Evolutionary conservation across 2,888 invertebrate genomes (phyloP), one percentile per base, ranked within the genome.

Genomic region (Dasysyrphus tricinctus): DNA sequence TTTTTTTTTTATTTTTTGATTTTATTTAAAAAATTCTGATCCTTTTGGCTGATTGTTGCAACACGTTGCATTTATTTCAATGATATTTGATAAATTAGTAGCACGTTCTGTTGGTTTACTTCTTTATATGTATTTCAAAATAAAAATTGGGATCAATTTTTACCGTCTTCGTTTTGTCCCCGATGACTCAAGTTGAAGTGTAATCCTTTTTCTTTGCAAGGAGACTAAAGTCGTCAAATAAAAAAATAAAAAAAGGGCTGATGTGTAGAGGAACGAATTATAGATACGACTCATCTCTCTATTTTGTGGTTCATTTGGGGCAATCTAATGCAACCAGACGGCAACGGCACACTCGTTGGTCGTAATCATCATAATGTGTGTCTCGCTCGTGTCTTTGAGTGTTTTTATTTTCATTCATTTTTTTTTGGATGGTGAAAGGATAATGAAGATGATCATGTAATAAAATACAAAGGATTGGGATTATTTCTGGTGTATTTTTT

Each of bases 21-120:
- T 86, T 77, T 81, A 78, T n/a, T 44, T 86, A 70, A 74, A 76
- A 47, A 4, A n/a, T 51, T 47, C 32, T 19, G 37, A 89, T 89
- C 88, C 82, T 75, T 65, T 63, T 70, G 69, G 63, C 54, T 79
- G 81, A 86, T 89, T 89, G 89, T 89, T 88, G 82, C 86, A 88
- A 85, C 89, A 89, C 88, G 86, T 86, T 86, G 86, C 69, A 75
- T 32, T 34, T n/a, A 24, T n/a, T 12, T 61, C 47, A 74, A 11
- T 32, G 11, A 37, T 37, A 37, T 6, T 51, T 75, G 75, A 80
- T 16, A 29, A 32, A 44, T 32, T 32, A 32, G 32, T 49, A 75
- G 86, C 86, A 86, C 82, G 86, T 86, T 78, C 86, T 65, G 63
- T 61, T 74, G 54, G 32, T 73, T 34, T 44, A 39, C 57, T 80